phyloP scores from a whole-genome alignment of 1,140 invertebrate genomes.

The Epicauta chinensis region DNA sequence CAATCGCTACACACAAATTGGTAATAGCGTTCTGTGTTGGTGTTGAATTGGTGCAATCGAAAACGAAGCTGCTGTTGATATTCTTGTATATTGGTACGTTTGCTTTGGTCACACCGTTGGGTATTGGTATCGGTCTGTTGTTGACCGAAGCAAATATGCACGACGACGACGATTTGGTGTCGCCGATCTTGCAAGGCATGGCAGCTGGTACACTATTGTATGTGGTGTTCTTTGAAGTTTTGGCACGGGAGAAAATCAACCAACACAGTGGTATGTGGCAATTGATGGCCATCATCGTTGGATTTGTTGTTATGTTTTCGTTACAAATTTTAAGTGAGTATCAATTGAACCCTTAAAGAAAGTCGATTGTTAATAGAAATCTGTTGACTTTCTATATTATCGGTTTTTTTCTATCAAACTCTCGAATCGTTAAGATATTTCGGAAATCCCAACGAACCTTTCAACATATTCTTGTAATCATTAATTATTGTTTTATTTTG shows the following conservation, averaged over 20 bases:
- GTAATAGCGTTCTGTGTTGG: slow-evolving; percentile 85
- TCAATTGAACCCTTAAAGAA: too few species aligned
- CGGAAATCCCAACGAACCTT: slow-evolving; percentile 15
- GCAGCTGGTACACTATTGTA: slow-evolving; percentile 83
- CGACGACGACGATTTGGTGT: slow-evolving; percentile 52
- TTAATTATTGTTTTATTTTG: not conserved
- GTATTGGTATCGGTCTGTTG: slow-evolving; percentile 63
- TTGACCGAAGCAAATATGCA: slow-evolving; percentile 53
- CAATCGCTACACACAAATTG: slow-evolving; percentile 82
- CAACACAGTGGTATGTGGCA: slow-evolving; percentile 61
- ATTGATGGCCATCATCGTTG: slow-evolving; percentile 61
- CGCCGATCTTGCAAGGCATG: slow-evolving; percentile 71
- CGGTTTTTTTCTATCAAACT: too few species aligned
- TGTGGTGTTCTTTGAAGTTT: slow-evolving; percentile 87
- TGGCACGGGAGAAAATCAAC: slow-evolving; percentile 67
- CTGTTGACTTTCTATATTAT: too few species aligned
- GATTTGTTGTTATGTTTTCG: slow-evolving; percentile 72
- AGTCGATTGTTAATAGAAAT: too few species aligned
- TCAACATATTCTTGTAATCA: slow-evolving; percentile 7
- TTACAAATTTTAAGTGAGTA: slow-evolving; percentile 71
- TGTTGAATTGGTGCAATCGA: slow-evolving; percentile 64
- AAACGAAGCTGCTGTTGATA: slow-evolving; percentile 54
- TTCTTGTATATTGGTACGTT: slow-evolving; percentile 69
- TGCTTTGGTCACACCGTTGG: slow-evolving; percentile 71
- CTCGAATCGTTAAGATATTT: not conserved